phyloP scores from a whole-genome alignment of 1,140 invertebrate genomes.

The Cephus cinctus region DNA sequence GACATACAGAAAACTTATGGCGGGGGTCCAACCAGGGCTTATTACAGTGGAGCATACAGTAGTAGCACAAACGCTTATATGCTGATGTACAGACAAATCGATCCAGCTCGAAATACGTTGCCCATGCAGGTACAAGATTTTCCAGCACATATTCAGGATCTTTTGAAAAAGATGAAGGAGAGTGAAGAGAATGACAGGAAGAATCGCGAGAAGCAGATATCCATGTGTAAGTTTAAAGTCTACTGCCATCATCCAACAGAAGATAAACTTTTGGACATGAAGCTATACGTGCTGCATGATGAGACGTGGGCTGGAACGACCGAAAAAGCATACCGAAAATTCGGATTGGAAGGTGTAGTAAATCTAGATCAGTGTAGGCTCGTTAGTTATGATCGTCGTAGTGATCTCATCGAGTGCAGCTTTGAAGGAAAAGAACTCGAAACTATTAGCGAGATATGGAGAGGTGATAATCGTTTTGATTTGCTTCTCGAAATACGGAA shows the following conservation, averaged over 20 bases:
- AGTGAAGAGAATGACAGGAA: constrained; percentile 67
- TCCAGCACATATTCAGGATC: constrained; percentile 70
- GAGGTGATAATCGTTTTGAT: constrained; percentile 54
- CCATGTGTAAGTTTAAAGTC: constrained; percentile 63
- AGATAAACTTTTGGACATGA: constrained; percentile 57
- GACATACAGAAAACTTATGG: constrained; percentile 87
- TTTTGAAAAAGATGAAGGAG: constrained; percentile 67
- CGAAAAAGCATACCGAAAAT: constrained; percentile 60
- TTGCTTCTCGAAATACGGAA: constrained; percentile 69
- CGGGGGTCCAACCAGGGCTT: constrained; percentile 67
- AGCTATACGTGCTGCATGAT: constrained; percentile 60
- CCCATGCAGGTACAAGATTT: constrained; percentile 71
- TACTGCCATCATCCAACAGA: constrained; percentile 64
- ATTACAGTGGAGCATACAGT: constrained; percentile 73
- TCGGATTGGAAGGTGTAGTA: constrained; percentile 62
- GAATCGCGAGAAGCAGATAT: constrained; percentile 61
- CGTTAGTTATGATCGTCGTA: constrained; percentile 69
- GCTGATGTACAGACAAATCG: constrained; percentile 87
- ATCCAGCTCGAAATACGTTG: constrained; percentile 67
- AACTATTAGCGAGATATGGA: constrained; percentile 56
- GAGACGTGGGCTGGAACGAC: constrained; percentile 62
- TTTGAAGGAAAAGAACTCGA: constrained; percentile 65
- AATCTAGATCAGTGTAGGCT: constrained; percentile 69
- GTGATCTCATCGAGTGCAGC: constrained; percentile 70
- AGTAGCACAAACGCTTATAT: constrained; percentile 92